A percentile compares a stretch with the other conserved stretches of the same genome.
phyloP scores from a whole-genome alignment of 2,113 vertebrate genomes.

The Sinocyclocheilus anophthalmus region DNA sequence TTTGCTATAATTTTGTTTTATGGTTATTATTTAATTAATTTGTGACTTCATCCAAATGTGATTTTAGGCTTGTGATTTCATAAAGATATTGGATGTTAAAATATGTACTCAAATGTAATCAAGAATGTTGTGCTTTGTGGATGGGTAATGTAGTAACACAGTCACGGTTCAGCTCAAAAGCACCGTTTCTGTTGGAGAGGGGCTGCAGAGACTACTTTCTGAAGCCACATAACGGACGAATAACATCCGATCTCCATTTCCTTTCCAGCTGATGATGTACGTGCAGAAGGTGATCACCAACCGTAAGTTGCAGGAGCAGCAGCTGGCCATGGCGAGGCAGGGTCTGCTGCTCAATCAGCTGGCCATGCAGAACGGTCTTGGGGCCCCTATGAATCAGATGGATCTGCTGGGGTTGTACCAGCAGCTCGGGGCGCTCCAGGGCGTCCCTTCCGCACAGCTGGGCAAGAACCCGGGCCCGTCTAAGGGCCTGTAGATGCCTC shows the following conservation, averaged over 20 bases:
- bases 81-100: no score
- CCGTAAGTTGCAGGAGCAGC: constrained; percentile 95
- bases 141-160: neutral
- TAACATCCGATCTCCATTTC: constrained; percentile 2
- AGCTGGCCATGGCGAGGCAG: constrained; percentile 87
- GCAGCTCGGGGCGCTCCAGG: constrained; percentile 84
- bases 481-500: constrained; percentile 82
- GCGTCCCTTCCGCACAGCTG: constrained; percentile 77
- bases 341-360: constrained; percentile 81
- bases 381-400: constrained; percentile 80
- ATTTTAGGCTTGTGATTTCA: no score
- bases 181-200: neutral
- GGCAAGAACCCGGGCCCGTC: constrained; percentile 94
- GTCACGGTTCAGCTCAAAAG: no score
- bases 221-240: neutral
- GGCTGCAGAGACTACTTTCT: neutral
- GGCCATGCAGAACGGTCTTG: constrained; percentile 86
- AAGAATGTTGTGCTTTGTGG: neutral
- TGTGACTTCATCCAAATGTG: no score
- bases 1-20: no score
- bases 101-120: neutral
- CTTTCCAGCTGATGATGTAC: constrained; percentile 87
- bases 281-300: constrained; percentile 96
- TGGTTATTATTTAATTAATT: no score
- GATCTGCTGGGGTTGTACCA: constrained; percentile 95